Conservation (phyloP, 2,113 vertebrate species). For the Heterocephalus glaber region DNA sequence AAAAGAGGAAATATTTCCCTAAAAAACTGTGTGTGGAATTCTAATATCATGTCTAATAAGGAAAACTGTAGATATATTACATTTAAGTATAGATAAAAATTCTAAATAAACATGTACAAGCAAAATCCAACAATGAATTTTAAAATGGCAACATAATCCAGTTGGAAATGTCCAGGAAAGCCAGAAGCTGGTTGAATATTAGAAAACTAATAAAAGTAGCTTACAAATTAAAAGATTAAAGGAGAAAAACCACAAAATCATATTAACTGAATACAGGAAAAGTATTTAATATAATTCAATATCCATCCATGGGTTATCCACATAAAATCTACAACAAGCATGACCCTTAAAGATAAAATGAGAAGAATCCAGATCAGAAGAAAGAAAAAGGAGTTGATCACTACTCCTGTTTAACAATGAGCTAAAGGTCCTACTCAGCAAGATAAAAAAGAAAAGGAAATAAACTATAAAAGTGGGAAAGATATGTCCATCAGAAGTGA, state of each 20-base stretch:
- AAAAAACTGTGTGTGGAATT: not conserved
- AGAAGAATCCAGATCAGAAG: not conserved
- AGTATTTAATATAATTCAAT: too few relatives aligned
- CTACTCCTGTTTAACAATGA: not conserved
- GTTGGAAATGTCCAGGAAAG: not conserved
- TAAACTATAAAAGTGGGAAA: not conserved
- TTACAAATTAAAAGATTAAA: not conserved
- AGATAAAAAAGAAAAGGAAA: not conserved
- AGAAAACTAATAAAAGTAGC: not conserved
- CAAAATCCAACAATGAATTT: not conserved
- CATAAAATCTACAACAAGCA: not conserved
- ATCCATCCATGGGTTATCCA: not conserved
- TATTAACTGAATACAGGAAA: too few relatives aligned
- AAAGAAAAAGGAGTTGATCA: not conserved
- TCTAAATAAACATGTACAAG: not conserved
- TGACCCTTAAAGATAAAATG: not conserved
- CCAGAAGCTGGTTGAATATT: not conserved
- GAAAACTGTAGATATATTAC: not conserved
- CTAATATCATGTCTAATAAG: not conserved
- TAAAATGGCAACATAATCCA: not conserved
- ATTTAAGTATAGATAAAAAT: not conserved
- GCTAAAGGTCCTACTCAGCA: not conserved
- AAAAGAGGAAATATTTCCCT: not conserved
- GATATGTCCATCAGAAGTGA: not conserved
- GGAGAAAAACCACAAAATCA: too few relatives aligned